phyloP scores from a whole-genome alignment of 2,888 invertebrate genomes.

The Patella ulyssiponensis region DNA sequence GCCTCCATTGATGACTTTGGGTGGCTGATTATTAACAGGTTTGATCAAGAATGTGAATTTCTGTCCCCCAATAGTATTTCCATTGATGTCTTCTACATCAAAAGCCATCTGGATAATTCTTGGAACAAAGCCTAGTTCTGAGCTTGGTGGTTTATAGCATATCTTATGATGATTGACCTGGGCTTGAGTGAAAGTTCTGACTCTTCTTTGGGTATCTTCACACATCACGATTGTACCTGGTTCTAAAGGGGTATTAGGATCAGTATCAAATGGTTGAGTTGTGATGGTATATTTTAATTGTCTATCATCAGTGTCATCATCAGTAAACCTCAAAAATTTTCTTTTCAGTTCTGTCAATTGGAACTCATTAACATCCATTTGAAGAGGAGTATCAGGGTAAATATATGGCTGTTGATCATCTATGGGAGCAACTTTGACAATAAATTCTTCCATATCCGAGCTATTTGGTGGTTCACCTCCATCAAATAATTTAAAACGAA shows the following conservation, averaged over 20 bases:
- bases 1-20: slow-evolving; percentile 63
- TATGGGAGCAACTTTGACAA: slow-evolving; percentile 66
- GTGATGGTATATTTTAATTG: slow-evolving; percentile 59
- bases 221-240: slow-evolving; percentile 65
- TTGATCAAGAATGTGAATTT: slow-evolving; percentile 64
- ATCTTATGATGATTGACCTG: slow-evolving; percentile 71
- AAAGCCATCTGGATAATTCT: slow-evolving; percentile 68
- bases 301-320: slow-evolving; percentile 64
- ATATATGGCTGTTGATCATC: slow-evolving; percentile 69
- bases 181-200: slow-evolving; percentile 66
- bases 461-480: slow-evolving; percentile 67
- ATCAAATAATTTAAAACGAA: slow-evolving; percentile 64
- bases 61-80: slow-evolving; percentile 65
- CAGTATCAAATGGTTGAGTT: slow-evolving; percentile 63
- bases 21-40: slow-evolving; percentile 70
- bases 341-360: slow-evolving; percentile 62
- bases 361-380: slow-evolving; percentile 67
- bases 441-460: slow-evolving; percentile 60
- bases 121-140: slow-evolving; percentile 68
- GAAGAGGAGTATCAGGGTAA: slow-evolving; percentile 58
- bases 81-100: slow-evolving; percentile 66
- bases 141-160: slow-evolving; percentile 67
- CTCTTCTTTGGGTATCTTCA: slow-evolving; percentile 53
- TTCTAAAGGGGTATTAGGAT: slow-evolving; percentile 56
- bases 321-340: slow-evolving; percentile 61